These are phyloP conservation scores for Sminthurinus aureus DNA, from an alignment of 2,888 invertebrate species.

Conservation along the genomic window DNA sequence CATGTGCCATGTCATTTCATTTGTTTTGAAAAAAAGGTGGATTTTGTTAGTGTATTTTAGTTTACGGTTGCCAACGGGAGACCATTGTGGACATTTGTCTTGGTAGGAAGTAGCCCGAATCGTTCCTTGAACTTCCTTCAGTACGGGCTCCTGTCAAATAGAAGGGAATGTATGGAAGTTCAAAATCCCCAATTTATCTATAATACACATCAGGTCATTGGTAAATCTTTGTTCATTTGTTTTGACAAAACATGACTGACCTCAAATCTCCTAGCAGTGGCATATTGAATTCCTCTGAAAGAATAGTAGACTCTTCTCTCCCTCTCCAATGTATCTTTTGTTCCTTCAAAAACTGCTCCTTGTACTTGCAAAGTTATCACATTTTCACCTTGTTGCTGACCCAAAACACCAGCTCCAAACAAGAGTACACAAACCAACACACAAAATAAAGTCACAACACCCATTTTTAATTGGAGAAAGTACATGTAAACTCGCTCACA, in stretches of 20 bases:
- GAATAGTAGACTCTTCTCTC: background rate
- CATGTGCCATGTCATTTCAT: too few relatives aligned
- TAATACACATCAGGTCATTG: background rate
- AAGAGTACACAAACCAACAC: background rate
- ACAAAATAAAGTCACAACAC: background rate
- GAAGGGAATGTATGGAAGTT: background rate
- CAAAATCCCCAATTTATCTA: background rate
- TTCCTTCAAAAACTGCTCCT: conserved; percentile 23
- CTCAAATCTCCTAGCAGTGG: conserved; percentile 58
- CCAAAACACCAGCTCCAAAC: background rate
- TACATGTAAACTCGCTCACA: background rate
- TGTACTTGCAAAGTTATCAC: background rate
- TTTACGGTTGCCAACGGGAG: conserved; percentile 42
- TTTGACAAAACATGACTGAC: conserved; percentile 22
- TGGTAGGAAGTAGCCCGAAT: conserved; percentile 56
- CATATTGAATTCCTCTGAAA: conserved; percentile 28
- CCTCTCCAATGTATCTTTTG: background rate
- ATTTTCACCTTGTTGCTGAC: background rate
- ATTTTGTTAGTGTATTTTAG: background rate
- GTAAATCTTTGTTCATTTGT: too few relatives aligned
- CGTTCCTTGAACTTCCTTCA: conserved; percentile 44
- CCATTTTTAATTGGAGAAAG: background rate
- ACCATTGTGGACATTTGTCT: conserved; percentile 60
- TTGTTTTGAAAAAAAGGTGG: too few relatives aligned
- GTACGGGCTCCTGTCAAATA: conserved; percentile 42